phyloP scores from a whole-genome alignment of 2,113 vertebrate genomes.

The Melanerpes formicivorus region DNA sequence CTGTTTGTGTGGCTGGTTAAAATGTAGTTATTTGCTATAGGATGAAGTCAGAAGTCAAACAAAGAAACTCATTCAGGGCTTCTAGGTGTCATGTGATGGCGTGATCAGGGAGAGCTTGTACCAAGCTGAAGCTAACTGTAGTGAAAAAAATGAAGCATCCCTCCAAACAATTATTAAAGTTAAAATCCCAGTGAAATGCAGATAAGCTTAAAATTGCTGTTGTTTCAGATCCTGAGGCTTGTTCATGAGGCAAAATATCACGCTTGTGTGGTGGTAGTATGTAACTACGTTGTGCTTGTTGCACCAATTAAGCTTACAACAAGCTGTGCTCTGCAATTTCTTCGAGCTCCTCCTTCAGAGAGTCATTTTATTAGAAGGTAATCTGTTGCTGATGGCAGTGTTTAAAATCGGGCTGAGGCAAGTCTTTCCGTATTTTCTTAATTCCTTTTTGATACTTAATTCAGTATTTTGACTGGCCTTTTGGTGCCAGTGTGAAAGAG shows the following conservation, averaged over 20 bases:
- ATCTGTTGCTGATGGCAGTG: background rate
- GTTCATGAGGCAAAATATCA: background rate
- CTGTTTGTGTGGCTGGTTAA: conserved; percentile 17
- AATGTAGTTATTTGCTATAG: conserved; percentile 35
- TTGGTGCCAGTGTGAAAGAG: background rate
- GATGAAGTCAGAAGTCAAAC: conserved; percentile 50
- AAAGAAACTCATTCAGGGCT: conserved; percentile 42
- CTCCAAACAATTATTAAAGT: background rate
- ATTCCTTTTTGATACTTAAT: background rate
- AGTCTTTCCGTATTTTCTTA: accelerated
- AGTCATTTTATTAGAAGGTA: background rate
- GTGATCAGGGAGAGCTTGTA: conserved; percentile 40
- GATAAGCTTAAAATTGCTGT: background rate
- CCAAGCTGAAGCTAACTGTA: conserved; percentile 22
- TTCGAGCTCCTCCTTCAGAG: background rate
- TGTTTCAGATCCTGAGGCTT: background rate
- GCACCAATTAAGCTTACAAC: background rate
- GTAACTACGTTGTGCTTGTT: background rate
- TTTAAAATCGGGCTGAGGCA: background rate
- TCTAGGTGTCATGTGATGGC: conserved; percentile 21
- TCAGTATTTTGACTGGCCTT: background rate
- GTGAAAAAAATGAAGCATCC: background rate
- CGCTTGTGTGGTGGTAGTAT: accelerated
- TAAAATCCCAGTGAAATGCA: background rate
- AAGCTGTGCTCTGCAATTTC: background rate